Conservation (phyloP, 2,797 vertebrate species). For the Nannoperca australis region DNA sequence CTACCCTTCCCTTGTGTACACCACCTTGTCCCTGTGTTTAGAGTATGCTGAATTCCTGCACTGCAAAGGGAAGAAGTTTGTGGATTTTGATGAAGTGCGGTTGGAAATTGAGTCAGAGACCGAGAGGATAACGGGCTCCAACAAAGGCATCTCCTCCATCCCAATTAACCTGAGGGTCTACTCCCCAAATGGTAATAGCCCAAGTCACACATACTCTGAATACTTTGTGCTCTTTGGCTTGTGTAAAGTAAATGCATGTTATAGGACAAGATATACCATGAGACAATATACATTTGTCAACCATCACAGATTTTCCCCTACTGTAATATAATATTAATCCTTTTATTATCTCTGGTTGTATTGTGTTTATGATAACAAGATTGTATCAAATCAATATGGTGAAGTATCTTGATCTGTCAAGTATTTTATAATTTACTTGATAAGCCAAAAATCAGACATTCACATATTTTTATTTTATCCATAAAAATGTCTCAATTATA, state of each 20-base stretch:
- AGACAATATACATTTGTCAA: background rate
- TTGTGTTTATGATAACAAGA: background rate
- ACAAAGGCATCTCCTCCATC: constrained; percentile 95
- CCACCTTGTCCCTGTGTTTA: constrained; percentile 61
- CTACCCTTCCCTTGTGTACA: background rate
- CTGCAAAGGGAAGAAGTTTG: constrained; percentile 97
- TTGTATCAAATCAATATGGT: background rate
- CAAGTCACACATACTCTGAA: background rate
- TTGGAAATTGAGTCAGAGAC: constrained; percentile 95
- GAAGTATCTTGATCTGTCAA: background rate
- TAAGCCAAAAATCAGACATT: background rate
- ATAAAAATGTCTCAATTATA: background rate
- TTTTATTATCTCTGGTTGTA: background rate
- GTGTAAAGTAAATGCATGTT: background rate
- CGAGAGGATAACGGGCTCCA: constrained; percentile 93
- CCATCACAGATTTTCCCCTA: background rate
- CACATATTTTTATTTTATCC: background rate
- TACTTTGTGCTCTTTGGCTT: background rate
- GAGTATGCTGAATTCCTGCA: constrained; percentile 98
- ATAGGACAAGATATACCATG: background rate
- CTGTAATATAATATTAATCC: background rate
- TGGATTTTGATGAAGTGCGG: constrained; percentile 96
- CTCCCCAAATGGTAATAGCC: constrained; percentile 90
- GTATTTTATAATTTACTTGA: background rate
- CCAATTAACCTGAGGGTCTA: constrained; percentile 97